Base-by-base conservation (phyloP, 2,797 vertebrate species). In the Masticophis lateralis region DNA sequence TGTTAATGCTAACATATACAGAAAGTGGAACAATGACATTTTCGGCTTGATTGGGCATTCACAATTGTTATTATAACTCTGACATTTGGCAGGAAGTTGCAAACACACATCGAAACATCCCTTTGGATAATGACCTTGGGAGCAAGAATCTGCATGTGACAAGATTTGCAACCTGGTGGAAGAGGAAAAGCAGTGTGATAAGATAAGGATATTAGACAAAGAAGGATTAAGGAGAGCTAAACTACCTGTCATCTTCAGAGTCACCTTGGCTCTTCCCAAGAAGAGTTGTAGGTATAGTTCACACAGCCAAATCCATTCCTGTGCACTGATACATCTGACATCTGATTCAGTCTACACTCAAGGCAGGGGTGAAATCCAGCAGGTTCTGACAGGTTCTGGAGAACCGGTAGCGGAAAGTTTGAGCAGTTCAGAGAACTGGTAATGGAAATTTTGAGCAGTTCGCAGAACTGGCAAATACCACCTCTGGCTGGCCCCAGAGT, bases 141-240 rank as follows among this genome's bases (percentile, higher is more conserved):
- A 8, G 47, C 79, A 89, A 37, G 27, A 83, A 79, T 53, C 47
- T 79, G 16, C n/a, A 55, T 63, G 66, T 43, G 87, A n/a, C 63
- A 60, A 74, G 56, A 93, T 61, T 28, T 53, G 56, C 43, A 37
- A 47, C 43, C 14, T 60, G 90, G 60, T 91, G 28, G 63, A 79
- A 91, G 28, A 90, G 5, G 37, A 55, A 88, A 83, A n/a, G 51
- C 55, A 83, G 10, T 61, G 66, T 47, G 86, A 91, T 91, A 89
- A 93, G 92, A 88, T 93, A 89, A 91, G 32, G 86, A 55, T 22
- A n/a, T 89, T 83, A 83, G 90, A 89, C 88, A 91, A 91, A n/a
- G 56, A 88, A 83, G 57, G 43, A 93, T 91, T 91, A 91, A 51
- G n/a, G 18, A 6, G 66, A n/a, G 32, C 43, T 51, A 59, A 83